These are phyloP conservation scores for Bolinopsis microptera DNA, from an alignment of 37 sponge, comb jelly and placozoan species.

Conservation along the genomic window DNA sequence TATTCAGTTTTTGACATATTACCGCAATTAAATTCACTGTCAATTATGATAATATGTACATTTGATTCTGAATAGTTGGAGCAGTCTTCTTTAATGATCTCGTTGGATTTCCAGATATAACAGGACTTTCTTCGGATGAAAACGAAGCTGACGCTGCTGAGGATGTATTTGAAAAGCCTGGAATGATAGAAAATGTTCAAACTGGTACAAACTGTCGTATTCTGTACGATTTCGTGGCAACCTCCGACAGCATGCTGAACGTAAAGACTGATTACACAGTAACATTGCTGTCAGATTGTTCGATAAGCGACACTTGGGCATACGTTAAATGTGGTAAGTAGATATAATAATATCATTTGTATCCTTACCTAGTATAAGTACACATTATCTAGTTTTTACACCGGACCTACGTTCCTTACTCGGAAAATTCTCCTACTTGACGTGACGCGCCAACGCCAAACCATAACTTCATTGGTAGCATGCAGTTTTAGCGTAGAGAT, in stretches of 20 bases:
- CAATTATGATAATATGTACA: too few relatives aligned
- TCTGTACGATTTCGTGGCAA: slow-evolving; percentile 15
- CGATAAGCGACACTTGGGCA: slow-evolving; percentile 46
- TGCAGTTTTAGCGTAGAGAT: too few relatives aligned
- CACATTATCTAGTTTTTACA: too few relatives aligned
- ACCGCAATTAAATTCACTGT: too few relatives aligned
- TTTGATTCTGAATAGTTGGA: too few relatives aligned
- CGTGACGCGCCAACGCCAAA: slow-evolving; percentile 2
- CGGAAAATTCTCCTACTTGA: too few relatives aligned
- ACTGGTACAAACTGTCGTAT: slow-evolving; percentile 27
- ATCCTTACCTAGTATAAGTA: too few relatives aligned
- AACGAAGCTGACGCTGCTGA: neutral
- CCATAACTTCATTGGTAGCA: neutral
- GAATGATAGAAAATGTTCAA: slow-evolving; percentile 15
- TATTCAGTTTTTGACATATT: too few relatives aligned
- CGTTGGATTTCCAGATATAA: slow-evolving; percentile 14
- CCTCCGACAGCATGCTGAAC: neutral
- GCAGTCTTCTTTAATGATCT: too few relatives aligned
- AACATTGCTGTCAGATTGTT: neutral
- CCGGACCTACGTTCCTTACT: too few relatives aligned
- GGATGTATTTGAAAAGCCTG: slow-evolving; percentile 42
- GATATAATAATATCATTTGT: too few relatives aligned
- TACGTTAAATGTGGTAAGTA: slow-evolving; percentile 30
- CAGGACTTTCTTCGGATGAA: neutral
- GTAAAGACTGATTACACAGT: slow-evolving; percentile 18